Conservation (phyloP, 2,113 vertebrate species). For the Lynx canadensis region DNA sequence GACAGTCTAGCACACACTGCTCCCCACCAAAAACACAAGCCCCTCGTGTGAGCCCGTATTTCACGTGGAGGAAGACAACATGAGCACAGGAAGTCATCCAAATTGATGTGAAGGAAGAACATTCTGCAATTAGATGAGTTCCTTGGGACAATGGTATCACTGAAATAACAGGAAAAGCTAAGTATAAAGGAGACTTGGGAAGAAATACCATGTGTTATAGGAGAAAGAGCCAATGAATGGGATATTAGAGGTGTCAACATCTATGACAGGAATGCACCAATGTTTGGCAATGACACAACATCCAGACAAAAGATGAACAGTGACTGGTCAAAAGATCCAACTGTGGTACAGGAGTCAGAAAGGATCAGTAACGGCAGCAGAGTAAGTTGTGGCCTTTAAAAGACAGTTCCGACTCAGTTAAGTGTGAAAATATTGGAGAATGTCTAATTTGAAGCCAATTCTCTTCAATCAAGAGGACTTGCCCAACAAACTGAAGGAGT, state of each 20-base stretch:
- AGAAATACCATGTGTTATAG: not conserved
- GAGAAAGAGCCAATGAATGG: not conserved
- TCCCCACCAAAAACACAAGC: not conserved
- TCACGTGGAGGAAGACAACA: not conserved
- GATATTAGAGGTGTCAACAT: not conserved
- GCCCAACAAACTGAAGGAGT: not conserved
- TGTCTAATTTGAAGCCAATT: not conserved
- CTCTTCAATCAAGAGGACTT: not conserved
- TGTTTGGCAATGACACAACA: not conserved
- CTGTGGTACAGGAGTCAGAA: not conserved
- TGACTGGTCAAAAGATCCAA: not conserved
- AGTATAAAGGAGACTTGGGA: not conserved
- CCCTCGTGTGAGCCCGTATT: not conserved
- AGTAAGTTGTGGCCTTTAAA: not conserved
- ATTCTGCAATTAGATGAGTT: not conserved
- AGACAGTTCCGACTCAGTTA: not conserved
- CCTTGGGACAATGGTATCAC: not conserved
- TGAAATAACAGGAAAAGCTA: not conserved
- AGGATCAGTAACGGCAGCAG: not conserved
- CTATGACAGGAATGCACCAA: not conserved
- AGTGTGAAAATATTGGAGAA: not conserved
- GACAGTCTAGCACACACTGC: not conserved
- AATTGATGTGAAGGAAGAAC: not conserved
- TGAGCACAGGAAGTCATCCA: not conserved
- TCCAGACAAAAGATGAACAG: not conserved